Percentiles rank a stretch among this genome's conserved stretches.
Conservation (phyloP, 2,113 vertebrate species). For the Myiozetetes cayanensis region DNA sequence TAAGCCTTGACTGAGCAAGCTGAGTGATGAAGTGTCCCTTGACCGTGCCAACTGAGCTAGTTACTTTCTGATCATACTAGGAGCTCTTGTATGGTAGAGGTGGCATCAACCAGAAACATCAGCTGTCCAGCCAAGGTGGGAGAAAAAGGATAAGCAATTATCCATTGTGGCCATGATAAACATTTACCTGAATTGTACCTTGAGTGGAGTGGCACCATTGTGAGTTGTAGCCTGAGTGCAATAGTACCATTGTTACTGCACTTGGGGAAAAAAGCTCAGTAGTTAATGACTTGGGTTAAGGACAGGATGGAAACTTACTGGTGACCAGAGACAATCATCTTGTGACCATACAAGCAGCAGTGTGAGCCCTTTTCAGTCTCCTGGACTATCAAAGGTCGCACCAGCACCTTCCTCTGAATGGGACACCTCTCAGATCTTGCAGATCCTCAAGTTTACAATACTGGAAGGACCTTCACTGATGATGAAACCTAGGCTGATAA, state of each 20-base stretch:
- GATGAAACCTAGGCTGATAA: neutral
- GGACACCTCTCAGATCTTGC: neutral
- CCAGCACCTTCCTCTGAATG: neutral
- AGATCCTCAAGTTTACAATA: too few species aligned
- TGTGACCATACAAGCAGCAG: neutral
- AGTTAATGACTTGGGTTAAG: neutral
- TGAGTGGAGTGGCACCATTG: neutral
- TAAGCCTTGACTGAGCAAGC: neutral
- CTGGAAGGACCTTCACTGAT: neutral
- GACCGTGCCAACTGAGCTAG: neutral
- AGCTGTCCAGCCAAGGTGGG: neutral
- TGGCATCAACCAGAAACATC: neutral
- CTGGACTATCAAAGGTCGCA: neutral
- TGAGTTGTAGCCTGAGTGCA: neutral
- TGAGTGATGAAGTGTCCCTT: neutral
- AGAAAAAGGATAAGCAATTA: neutral
- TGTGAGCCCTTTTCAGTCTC: neutral
- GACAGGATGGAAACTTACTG: neutral
- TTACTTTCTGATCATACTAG: neutral
- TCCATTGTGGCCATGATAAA: neutral
- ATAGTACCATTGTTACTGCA: neutral
- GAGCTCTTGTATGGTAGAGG: neutral
- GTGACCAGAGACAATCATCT: neutral
- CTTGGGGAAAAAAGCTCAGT: neutral
- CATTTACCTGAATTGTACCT: neutral